These are phyloP conservation scores for Galerucella pusilla DNA, from an alignment of 2,888 invertebrate species.

Conservation along the genomic window DNA sequence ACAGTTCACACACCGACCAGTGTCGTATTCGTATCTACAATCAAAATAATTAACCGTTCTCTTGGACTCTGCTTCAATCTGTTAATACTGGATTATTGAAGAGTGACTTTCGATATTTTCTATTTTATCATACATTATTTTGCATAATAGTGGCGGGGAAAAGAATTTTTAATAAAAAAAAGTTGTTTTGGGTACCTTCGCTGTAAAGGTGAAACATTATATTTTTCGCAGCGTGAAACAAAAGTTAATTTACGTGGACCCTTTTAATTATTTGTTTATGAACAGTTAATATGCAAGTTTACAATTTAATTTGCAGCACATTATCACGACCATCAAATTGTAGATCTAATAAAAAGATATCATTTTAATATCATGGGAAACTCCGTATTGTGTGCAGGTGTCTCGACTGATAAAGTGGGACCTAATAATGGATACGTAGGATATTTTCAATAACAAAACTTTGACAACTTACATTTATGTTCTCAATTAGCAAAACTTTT, in stretches of 20 bases:
- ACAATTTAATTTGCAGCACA: constrained; percentile 44
- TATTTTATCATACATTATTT: background rate
- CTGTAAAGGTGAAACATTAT: no score
- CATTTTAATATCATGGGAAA: constrained; percentile 55
- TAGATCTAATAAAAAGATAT: constrained; percentile 52
- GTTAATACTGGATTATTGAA: constrained; percentile 18
- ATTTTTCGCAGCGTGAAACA: background rate
- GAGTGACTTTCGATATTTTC: constrained; percentile 17
- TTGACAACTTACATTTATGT: constrained; percentile 45
- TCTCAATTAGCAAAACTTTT: constrained; percentile 38
- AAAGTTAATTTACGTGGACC: background rate
- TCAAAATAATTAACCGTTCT: constrained; percentile 22
- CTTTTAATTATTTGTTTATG: constrained; percentile 25
- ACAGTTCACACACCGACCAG: constrained; percentile 42
- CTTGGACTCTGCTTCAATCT: constrained; percentile 3
- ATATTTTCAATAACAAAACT: constrained; percentile 49
- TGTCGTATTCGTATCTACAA: constrained; percentile 29
- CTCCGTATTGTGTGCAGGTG: constrained; percentile 53
- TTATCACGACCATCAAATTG: constrained; percentile 53
- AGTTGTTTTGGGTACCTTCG: no score
- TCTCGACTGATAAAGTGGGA: constrained; percentile 52
- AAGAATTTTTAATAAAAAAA: no score
- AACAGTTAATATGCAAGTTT: constrained; percentile 35
- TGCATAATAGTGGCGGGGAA: background rate
- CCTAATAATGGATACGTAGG: constrained; percentile 48